Percentiles rank a stretch among this genome's conserved stretches.
These are phyloP conservation scores for Collichthys lucidus DNA, from an alignment of 2,113 vertebrate species.

Conservation along the genomic window DNA sequence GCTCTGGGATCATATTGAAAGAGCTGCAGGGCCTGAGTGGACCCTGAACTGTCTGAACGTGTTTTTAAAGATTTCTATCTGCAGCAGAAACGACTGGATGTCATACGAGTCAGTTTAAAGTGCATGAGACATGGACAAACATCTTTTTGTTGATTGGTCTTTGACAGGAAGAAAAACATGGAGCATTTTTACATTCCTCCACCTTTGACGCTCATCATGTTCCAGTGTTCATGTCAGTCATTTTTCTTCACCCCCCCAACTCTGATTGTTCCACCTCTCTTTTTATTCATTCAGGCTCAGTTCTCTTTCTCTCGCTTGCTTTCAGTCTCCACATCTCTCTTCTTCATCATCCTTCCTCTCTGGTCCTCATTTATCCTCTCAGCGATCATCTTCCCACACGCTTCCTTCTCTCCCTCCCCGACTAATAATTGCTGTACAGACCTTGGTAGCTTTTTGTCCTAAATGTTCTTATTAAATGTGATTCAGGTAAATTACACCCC, in stretches of 20 bases:
- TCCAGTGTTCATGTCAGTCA: background rate
- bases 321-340: too few relatives aligned
- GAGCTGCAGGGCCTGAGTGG: too few relatives aligned
- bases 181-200: background rate
- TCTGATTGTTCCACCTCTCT: background rate
- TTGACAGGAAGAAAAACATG: background rate
- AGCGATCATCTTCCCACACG: too few relatives aligned
- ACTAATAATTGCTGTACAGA: background rate
- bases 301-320: background rate
- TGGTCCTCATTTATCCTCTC: background rate
- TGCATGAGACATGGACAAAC: background rate
- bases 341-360: slow-evolving; percentile 3
- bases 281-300: background rate
- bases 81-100: too few relatives aligned
- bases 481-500: background rate
- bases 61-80: too few relatives aligned
- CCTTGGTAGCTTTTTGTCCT: background rate
- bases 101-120: background rate
- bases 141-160: too few relatives aligned
- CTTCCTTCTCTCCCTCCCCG: background rate
- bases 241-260: too few relatives aligned
- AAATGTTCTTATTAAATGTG: background rate
- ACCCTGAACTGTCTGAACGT: too few relatives aligned
- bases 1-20: too few relatives aligned
- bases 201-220: background rate